Base-by-base conservation (phyloP, 1,140 invertebrate species). In the Belonocnema kinseyi region DNA sequence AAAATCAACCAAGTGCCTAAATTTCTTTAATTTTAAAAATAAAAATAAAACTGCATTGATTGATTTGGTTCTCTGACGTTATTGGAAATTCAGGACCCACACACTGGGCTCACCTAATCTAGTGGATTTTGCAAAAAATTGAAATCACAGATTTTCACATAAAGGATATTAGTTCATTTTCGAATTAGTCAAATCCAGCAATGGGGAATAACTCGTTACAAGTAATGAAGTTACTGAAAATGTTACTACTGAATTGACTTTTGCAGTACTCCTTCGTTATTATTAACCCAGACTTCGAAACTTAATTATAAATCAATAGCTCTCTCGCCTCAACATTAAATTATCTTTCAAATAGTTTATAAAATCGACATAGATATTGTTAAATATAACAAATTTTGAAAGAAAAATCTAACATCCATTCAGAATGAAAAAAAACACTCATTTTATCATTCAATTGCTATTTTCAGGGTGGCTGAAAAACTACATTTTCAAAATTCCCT, bases 111-210 rank as follows among this genome's bases (percentile, higher is more conserved):
- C n/a, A 46, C 10, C 61, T n/a, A 61, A 61, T 13, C 61, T 46
- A 40, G 61, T 26, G 7, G 61, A 61, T 66, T 46, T 16, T 40
- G 61, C n/a, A 66, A 40, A 40, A 40, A n/a, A 33, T 66, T 13
- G 13, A 40, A 26, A 66, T 66, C 61, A 66, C 61, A 66, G 61
- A 16, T 46, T 66, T 66, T 66, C 13, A 66, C 40, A 61, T 61
- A n/a, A 66, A 66, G 40, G 33, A 66, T 1, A 11, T 46, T 46
- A 6, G 40, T 46, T 46, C 33, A 33, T 33, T 40, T 66, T 66
- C 21, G 61, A 54, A 54, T 54, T 54, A n/a, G 19, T 54, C n/a
- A 17, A n/a, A 54, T 54, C 17, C 8, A 54, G 17, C 10, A 46
- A 46, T 46, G 10, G 40, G 10, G 40, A 46, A 46, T 46, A 46